Conservation (phyloP, 2,888 invertebrate species). For the Frankliniella intonsa region DNA sequence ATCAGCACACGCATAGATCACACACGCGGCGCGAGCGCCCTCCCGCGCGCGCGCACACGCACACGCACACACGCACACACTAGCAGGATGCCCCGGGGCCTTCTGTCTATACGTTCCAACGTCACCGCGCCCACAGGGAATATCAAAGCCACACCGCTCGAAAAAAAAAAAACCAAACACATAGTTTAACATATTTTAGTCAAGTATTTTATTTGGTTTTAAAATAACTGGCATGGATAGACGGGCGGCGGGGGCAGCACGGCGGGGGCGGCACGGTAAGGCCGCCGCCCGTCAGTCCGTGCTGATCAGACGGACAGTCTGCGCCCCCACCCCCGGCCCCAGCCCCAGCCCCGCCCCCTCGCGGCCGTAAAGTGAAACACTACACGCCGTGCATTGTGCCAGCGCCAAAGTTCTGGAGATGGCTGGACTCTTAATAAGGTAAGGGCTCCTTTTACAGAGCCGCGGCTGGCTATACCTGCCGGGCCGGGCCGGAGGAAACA, state of each 20-base stretch:
- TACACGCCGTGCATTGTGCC: background rate
- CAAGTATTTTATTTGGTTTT: too few relatives aligned
- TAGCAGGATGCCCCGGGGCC: too few relatives aligned
- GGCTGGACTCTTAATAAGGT: slow-evolving; percentile 11
- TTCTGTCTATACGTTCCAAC: too few relatives aligned
- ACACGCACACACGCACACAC: background rate
- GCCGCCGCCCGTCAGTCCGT: background rate
- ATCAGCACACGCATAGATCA: slow-evolving; percentile 18
- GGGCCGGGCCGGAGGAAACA: background rate
- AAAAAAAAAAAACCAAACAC: too few relatives aligned
- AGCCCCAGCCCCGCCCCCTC: background rate
- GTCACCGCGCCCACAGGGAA: background rate
- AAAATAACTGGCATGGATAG: too few relatives aligned
- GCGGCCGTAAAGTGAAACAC: background rate
- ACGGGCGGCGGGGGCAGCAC: too few relatives aligned
- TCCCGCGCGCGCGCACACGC: background rate
- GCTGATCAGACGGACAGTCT: too few relatives aligned
- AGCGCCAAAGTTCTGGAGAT: background rate
- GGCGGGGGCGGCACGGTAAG: background rate
- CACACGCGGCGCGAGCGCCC: background rate
- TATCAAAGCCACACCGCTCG: background rate
- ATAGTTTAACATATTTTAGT: too few relatives aligned
- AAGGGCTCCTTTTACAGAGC: slow-evolving; percentile 6
- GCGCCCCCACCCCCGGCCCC: background rate
- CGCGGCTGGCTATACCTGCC: background rate